Evolutionary conservation across 2,797 vertebrate species (phyloP).

Genomic region (Girardinus metallicus): DNA sequence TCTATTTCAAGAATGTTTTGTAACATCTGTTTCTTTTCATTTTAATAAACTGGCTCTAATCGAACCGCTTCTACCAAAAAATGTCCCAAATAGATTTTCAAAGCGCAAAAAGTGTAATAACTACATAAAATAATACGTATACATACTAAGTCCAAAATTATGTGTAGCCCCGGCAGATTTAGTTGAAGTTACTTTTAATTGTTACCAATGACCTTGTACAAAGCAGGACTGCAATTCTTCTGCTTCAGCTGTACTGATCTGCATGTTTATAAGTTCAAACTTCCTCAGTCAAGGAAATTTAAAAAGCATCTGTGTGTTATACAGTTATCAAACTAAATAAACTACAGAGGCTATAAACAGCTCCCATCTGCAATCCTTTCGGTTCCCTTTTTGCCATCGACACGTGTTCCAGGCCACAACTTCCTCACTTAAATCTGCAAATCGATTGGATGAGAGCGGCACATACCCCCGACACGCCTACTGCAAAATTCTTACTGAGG

Average conservation of each 20-base stretch:
- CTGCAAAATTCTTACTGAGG: slow-evolving; percentile 44
- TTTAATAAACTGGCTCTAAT: too few species aligned
- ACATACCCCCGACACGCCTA: slow-evolving; percentile 71
- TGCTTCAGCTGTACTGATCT: neutral
- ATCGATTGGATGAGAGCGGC: slow-evolving; percentile 54
- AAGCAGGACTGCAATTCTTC: neutral
- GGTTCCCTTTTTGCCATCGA: slow-evolving; percentile 37
- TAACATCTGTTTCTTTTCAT: neutral
- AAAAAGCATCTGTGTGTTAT: neutral
- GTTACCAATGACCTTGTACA: neutral
- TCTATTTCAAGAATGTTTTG: neutral
- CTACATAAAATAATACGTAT: neutral
- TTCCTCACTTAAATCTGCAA: slow-evolving; percentile 42
- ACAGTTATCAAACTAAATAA: neutral
- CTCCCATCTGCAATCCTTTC: slow-evolving; percentile 36
- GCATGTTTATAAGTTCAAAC: neutral
- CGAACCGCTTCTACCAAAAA: neutral
- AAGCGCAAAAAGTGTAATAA: neutral
- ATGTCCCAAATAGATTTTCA: neutral
- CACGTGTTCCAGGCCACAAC: slow-evolving; percentile 66
- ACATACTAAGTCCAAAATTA: neutral
- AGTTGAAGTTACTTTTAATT: neutral
- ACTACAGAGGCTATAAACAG: slow-evolving; percentile 19
- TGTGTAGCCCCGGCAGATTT: neutral
- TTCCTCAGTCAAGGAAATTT: fast-evolving